Evolutionary conservation across 2,113 vertebrate species (phyloP).

Genomic region (Pontoporia blainvillei): DNA sequence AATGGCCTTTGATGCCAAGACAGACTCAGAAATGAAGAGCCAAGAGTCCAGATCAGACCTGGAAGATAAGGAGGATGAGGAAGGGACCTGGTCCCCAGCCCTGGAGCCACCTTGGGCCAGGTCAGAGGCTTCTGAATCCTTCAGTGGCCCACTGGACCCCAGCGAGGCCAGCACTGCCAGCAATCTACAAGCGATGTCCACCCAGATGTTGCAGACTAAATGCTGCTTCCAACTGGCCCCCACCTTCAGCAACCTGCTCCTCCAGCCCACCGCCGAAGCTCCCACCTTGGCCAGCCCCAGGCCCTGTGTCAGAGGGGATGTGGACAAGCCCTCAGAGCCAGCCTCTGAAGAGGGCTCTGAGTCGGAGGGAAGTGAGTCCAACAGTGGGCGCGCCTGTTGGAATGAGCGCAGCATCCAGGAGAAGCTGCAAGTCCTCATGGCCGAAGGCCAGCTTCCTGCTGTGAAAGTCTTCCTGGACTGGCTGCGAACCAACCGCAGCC

Average conservation of each 20-base stretch:
- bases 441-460: constrained; percentile 91
- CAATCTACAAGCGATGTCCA: constrained; percentile 97
- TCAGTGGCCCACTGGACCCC: constrained; percentile 72
- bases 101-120: constrained; percentile 45
- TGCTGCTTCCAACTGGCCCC: constrained; percentile 96
- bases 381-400: constrained; percentile 85
- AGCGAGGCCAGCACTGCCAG: constrained; percentile 93
- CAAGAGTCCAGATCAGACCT: constrained; percentile 97
- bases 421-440: constrained; percentile 91
- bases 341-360: constrained; percentile 87
- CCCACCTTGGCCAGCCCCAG: constrained; percentile 55
- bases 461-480: constrained; percentile 97
- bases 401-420: constrained; percentile 92
- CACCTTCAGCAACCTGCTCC: constrained; percentile 93
- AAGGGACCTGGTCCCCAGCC: constrained; percentile 62
- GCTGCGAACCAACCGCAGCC: constrained; percentile 94
- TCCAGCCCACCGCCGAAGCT: constrained; percentile 79
- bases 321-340: constrained; percentile 83
- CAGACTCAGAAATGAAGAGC: constrained; percentile 98
- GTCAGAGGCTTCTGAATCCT: constrained; percentile 73
- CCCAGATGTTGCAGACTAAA: constrained; percentile 95
- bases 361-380: constrained; percentile 88
- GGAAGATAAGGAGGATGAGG: constrained; percentile 93
- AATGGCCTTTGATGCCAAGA: constrained; percentile 94
- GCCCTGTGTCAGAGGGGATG: constrained; percentile 80